A percentile compares a stretch with the other conserved stretches of the same genome.
Evolutionary conservation across 2,113 vertebrate genomes (phyloP).

Genomic region (Ptilorrhoa leucosticta): DNA sequence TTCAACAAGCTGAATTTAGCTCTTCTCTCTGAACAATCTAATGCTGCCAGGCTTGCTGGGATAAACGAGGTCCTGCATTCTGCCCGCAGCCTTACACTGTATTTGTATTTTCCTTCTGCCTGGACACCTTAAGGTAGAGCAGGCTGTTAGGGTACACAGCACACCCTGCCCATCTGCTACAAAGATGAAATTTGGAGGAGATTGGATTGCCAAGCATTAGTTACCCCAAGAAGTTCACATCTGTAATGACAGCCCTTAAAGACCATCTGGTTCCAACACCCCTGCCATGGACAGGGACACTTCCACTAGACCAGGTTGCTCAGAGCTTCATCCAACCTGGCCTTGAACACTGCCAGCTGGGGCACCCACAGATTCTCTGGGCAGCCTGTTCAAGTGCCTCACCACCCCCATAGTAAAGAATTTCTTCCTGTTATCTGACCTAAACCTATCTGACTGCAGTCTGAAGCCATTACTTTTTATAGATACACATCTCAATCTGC

Average conservation of each 20-base stretch:
- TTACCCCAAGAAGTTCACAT: background rate
- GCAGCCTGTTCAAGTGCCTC: background rate
- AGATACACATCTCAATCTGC: background rate
- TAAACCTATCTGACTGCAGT: background rate
- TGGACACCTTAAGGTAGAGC: background rate
- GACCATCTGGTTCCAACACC: background rate
- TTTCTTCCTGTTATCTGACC: background rate
- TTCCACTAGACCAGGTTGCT: background rate
- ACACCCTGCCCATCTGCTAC: fast-evolving
- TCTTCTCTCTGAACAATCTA: background rate
- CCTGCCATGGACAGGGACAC: background rate
- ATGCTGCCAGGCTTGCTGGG: background rate
- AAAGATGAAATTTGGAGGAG: background rate
- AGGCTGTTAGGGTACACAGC: too few relatives aligned
- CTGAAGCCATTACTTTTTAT: background rate
- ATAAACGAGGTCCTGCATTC: background rate
- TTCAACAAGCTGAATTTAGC: background rate
- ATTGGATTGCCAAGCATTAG: background rate
- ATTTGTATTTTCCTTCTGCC: background rate
- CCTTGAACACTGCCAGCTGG: background rate
- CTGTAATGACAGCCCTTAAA: background rate
- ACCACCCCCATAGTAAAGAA: background rate
- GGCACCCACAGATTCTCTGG: background rate
- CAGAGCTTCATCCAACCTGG: background rate
- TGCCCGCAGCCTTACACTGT: background rate